A percentile compares a stretch with the other conserved stretches of the same genome.
Conservation (phyloP, 2,113 vertebrate genomes). For the Erinaceus europaeus region DNA sequence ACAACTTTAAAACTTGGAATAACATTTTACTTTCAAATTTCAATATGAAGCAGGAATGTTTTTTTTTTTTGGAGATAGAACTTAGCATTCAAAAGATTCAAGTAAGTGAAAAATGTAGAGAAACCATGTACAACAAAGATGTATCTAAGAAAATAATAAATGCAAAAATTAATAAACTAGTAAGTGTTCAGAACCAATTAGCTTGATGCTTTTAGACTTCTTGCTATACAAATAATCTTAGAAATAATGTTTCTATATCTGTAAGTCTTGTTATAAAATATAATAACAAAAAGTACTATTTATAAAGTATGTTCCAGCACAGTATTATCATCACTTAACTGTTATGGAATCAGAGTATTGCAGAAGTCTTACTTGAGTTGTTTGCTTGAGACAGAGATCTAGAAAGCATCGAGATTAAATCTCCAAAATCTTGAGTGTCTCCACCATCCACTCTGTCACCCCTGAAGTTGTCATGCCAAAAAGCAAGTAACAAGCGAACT, state of each 20-base stretch:
- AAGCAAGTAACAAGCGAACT: background rate
- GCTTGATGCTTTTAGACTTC: background rate
- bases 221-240: background rate
- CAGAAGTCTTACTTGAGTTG: background rate
- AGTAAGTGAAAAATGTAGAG: background rate
- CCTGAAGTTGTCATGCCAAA: background rate
- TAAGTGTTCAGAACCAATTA: background rate
- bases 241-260: background rate
- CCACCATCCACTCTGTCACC: background rate
- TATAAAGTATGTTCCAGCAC: background rate
- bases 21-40: background rate
- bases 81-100: background rate
- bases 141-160: background rate
- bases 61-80: conserved; percentile 27
- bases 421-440: background rate
- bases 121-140: background rate
- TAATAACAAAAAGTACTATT: background rate
- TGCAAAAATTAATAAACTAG: background rate
- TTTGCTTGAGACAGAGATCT: background rate
- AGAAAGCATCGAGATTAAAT: background rate
- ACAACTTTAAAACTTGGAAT: background rate
- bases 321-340: background rate
- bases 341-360: background rate
- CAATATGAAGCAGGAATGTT: background rate
- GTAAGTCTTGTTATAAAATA: background rate